A percentile compares a stretch with the other conserved stretches of the same genome.
phyloP scores from a whole-genome alignment of 2,113 vertebrate species.

The Lipophrys pholis region DNA sequence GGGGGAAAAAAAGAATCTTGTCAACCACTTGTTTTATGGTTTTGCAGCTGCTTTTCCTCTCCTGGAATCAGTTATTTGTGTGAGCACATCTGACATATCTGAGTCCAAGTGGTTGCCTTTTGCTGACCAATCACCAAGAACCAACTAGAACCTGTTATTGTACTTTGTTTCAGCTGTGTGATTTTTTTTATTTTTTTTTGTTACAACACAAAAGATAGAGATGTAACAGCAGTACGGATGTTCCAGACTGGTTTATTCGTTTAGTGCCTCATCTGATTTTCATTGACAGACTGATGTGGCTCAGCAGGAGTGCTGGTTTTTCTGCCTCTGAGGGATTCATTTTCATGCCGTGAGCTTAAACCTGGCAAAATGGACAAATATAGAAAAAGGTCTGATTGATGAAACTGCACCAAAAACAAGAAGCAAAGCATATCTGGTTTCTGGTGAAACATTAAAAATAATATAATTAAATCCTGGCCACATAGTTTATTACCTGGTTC shows the following conservation, averaged over 20 bases:
- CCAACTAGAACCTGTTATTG: conserved; percentile 9
- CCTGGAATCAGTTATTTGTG: background rate
- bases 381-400: too few relatives aligned
- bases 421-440: too few relatives aligned
- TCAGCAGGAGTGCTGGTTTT: background rate
- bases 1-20: background rate
- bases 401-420: too few relatives aligned
- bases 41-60: background rate
- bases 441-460: too few relatives aligned
- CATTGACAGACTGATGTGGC: conserved; percentile 36
- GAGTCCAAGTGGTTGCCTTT: background rate
- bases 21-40: background rate
- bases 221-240: background rate
- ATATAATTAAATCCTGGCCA: too few relatives aligned
- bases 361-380: too few relatives aligned
- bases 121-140: background rate
- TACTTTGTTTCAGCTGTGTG: too few relatives aligned
- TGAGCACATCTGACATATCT: background rate
- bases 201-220: conserved; percentile 13
- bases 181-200: too few relatives aligned
- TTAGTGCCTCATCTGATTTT: conserved; percentile 48
- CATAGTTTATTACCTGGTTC: too few relatives aligned
- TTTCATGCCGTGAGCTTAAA: background rate
- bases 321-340: background rate
- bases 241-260: conserved; percentile 29